phyloP scores from a whole-genome alignment of 1,140 invertebrate species.

The Notospermus geniculatus region DNA sequence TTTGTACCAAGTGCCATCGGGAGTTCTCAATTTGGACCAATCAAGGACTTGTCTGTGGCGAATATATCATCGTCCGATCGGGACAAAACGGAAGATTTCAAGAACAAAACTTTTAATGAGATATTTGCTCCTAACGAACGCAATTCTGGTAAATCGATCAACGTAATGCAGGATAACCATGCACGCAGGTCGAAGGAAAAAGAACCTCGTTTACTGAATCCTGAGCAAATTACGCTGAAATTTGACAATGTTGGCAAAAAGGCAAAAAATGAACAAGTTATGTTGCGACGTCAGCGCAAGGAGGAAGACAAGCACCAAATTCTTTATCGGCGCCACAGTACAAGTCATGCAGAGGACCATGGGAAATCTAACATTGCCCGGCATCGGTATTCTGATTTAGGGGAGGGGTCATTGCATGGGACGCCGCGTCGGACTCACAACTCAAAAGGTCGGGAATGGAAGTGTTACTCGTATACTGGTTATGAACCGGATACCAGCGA shows the following conservation, averaged over 20 bases:
- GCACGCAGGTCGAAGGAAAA: neutral
- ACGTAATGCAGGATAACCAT: neutral
- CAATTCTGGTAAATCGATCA: neutral
- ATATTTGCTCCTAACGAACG: neutral
- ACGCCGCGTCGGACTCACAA: conserved; percentile 16
- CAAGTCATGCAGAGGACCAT: neutral
- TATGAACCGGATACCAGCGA: neutral
- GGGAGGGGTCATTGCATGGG: neutral
- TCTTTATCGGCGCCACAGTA: neutral
- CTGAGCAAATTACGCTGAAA: neutral
- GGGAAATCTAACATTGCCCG: neutral
- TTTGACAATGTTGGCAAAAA: neutral
- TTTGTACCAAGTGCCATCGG: neutral
- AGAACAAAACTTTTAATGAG: conserved; percentile 22
- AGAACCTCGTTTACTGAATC: neutral
- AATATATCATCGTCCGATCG: conserved; percentile 41
- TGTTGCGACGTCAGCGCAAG: neutral
- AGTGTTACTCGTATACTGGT: conserved; percentile 8
- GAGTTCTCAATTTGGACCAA: conserved; percentile 36
- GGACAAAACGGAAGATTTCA: conserved; percentile 45
- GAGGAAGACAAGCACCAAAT: neutral
- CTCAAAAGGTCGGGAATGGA: neutral
- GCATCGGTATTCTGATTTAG: neutral
- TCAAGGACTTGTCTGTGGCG: conserved; percentile 46
- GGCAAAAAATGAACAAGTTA: neutral